Conservation (phyloP, 1,140 invertebrate species). For the Thaumatotibia leucotreta region DNA sequence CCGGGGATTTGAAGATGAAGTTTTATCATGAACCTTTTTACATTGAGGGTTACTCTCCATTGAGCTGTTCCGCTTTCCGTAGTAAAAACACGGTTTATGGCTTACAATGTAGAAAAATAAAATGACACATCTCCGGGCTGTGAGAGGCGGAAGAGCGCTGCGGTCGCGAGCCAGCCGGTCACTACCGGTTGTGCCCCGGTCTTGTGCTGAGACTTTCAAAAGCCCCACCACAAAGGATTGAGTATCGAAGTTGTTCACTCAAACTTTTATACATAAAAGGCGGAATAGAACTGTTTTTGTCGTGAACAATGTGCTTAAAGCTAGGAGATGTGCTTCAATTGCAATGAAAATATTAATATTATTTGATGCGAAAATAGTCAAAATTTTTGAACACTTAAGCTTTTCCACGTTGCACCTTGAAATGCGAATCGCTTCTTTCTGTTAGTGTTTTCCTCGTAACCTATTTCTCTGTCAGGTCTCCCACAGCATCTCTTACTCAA, state of each 20-base stretch:
- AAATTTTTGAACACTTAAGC: neutral
- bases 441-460: slow-evolving; percentile 40
- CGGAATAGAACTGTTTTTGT: slow-evolving; percentile 29
- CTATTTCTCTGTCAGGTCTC: slow-evolving; percentile 82
- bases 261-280: slow-evolving; percentile 21
- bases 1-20: neutral
- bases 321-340: neutral
- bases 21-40: neutral
- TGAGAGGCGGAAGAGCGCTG: slow-evolving; percentile 2
- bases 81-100: neutral
- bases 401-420: too few species aligned
- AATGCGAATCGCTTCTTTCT: slow-evolving; percentile 85
- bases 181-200: slow-evolving; percentile 23
- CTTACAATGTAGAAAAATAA: slow-evolving; percentile 7
- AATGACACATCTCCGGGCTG: slow-evolving; percentile 10
- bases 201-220: slow-evolving; percentile 30
- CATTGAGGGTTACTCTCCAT: neutral
- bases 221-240: slow-evolving; percentile 59
- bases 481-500: slow-evolving; percentile 90
- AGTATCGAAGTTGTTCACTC: slow-evolving; percentile 57
- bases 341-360: neutral
- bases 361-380: neutral
- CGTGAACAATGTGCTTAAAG: slow-evolving; percentile 33
- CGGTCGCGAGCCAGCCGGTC: slow-evolving; percentile 17
- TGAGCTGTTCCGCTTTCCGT: slow-evolving; percentile 32